Conservation (phyloP, 2,113 vertebrate genomes). For the Nothoprocta perdicaria region DNA sequence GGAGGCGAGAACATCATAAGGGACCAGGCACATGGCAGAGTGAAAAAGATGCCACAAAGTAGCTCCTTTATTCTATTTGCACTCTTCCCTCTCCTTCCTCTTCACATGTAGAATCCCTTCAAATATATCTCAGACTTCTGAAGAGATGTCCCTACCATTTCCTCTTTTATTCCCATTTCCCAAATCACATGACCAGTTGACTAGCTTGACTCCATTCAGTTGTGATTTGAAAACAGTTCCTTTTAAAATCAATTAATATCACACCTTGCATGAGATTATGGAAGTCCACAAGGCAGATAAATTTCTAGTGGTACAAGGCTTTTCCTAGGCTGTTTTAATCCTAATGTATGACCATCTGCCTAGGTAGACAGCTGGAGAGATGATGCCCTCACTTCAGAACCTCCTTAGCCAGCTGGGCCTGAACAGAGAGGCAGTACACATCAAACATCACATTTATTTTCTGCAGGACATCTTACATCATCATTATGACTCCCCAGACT, state of each 20-base stretch:
- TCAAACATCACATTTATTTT: neutral
- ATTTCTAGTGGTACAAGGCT: neutral
- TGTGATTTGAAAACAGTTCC: neutral
- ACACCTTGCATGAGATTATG: neutral
- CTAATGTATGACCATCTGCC: neutral
- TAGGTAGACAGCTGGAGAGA: neutral
- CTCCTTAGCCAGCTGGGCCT: neutral
- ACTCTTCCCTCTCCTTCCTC: neutral
- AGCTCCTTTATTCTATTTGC: neutral
- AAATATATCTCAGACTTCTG: neutral
- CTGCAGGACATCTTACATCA: neutral
- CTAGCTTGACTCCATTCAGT: neutral
- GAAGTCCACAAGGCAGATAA: neutral
- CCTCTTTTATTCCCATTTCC: neutral
- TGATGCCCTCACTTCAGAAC: neutral
- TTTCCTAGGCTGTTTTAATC: neutral
- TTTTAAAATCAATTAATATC: neutral
- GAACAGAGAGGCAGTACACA: neutral
- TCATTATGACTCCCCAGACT: neutral
- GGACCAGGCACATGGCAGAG: neutral
- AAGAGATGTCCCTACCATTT: neutral
- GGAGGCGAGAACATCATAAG: neutral
- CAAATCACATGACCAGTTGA: rapidly evolving
- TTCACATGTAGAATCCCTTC: neutral
- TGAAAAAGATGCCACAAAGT: neutral